Evolutionary conservation across 2,797 vertebrate species (phyloP), one percentile per base, ranked within the genome.

Genomic region (Argentina silus): DNA sequence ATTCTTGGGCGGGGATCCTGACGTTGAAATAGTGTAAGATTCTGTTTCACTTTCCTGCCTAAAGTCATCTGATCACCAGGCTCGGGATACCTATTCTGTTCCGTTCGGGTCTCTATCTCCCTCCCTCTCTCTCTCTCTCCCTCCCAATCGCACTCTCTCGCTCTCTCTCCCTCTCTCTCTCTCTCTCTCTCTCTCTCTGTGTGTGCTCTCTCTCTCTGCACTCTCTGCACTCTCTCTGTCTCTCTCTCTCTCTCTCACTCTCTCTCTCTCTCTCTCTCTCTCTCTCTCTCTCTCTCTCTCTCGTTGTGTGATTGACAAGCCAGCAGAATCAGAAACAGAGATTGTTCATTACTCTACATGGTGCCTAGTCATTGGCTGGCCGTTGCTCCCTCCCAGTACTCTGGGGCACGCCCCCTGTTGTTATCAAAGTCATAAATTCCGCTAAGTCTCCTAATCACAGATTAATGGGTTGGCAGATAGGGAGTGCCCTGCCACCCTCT

Each of bases 391-490:
- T 66, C 75, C 60, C 81, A 75, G 27, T 36, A 19, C 81, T 50
- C 17, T 17, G 82, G 81, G 86, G 87, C 88, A 84, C 88, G 65
- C 91, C 89, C 89, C 83, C 83, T 84, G 83, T 88, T 86, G 87
- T 91, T 92, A 94, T 94, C 93, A 79, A 63, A 3, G 81, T 85
- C 87, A 88, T 92, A 93, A 94, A 93, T 92, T 91, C 90, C 86
- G 83, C 83, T 91, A 90, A 90, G 65, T 86, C 89, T 83, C 84
- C 85, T 94, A 94, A 95, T 94, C 91, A 87, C 88, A 79, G 82
- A 90, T 93, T 92, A 94, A 93, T 90, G 86, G 83, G 78, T 77
- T 81, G 85, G 84, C 73, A 90, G 90, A 92, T 91, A 85, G 85
- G 88, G 81, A 84, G 79, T 75, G 76, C 83, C 83, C 84, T 81